These are phyloP conservation scores for Drosophila gunungcola DNA, from an alignment of 1,140 invertebrate genomes.

Conservation along the genomic window DNA sequence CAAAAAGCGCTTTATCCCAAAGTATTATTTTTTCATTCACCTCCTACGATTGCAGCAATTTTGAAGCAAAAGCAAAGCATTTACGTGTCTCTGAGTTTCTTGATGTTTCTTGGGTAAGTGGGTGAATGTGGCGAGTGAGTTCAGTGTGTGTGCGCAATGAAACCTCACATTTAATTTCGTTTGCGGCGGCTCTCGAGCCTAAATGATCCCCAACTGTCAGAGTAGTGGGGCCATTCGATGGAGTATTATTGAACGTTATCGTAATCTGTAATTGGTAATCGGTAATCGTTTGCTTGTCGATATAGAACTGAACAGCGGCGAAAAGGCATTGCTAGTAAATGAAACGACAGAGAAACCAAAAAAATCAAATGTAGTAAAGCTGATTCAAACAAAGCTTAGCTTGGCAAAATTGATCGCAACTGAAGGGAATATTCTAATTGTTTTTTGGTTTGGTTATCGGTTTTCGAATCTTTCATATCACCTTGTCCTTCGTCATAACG, in stretches of 20 bases:
- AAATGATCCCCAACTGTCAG: constrained; percentile 24
- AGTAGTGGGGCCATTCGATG: constrained; percentile 28
- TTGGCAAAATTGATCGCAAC: constrained; percentile 44
- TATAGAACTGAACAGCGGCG: constrained; percentile 45
- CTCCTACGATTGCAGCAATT: constrained; percentile 52
- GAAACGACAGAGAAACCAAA: constrained; percentile 39
- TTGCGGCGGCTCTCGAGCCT: constrained; percentile 20
- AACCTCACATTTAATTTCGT: constrained; percentile 54
- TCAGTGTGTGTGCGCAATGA: constrained; percentile 66
- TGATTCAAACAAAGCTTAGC: constrained; percentile 59
- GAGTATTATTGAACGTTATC: constrained; percentile 30
- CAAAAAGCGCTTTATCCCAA: constrained; percentile 40
- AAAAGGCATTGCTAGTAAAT: constrained; percentile 56
- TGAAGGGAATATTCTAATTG: constrained; percentile 36
- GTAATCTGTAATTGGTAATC: constrained; percentile 30
- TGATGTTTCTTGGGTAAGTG: constrained; percentile 11
- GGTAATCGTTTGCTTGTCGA: constrained; percentile 27
- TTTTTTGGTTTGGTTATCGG: constrained; percentile 23
- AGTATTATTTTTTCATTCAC: constrained; percentile 32
- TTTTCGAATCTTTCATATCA: constrained; percentile 7
- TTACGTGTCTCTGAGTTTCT: constrained; percentile 26
- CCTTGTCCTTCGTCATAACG: constrained; percentile 8
- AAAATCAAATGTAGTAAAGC: constrained; percentile 48
- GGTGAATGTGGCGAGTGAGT: constrained; percentile 14
- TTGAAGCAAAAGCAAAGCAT: constrained; percentile 63